Evolutionary conservation across 2,113 vertebrate species (phyloP), one percentile per base, ranked within the genome.

Genomic region (Etheostoma cragini): DNA sequence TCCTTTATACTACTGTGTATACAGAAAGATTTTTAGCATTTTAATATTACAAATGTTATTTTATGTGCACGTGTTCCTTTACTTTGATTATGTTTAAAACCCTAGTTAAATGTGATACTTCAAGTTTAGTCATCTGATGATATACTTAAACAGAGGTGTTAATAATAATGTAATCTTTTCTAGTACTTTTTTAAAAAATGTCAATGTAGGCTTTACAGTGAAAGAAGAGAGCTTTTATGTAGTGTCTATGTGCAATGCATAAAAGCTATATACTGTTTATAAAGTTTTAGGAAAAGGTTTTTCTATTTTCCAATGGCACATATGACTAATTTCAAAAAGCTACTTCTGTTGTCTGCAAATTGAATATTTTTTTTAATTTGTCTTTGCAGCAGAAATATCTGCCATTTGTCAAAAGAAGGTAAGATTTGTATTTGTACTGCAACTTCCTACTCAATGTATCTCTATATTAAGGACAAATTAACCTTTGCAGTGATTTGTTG

Each of bases 391-490:
- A 95, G 98, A 99, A 95, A 99, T 99, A 95, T 99, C 98, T 94
- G 98, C 98, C 90, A 99, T 99, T 95, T 99, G 98, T 96, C 98
- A 99, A 95, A 99, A 99, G 94, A 99, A 99, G 98, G 98, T 99
- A 97, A 97, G 97, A 92, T 56, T 70, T 70, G 33, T 56, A 72
- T 88, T 85, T 42, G n/a, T 69, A 81, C 67, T 93, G 83, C 78
- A 49, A 84, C 42, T 72, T 35, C 67, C 47, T 52, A 24, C 61
- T 56, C 26, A 57, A 1, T 46, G 3, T 19, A 14, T 42, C 61
- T 63, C 24, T 24, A 47, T 70, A 61, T 69, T 69, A 6, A 47
- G 19, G 47, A 61, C 8, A 54, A 70, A 46, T n/a, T n/a, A 74
- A 53, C 21, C 10, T 42, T 17, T 42, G 14, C 52, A 52, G 42